Evolutionary conservation across 30 jellyfish, hydroid and myxozoan genomes (phyloP).

Genomic region (Cassiopea xamachana): DNA sequence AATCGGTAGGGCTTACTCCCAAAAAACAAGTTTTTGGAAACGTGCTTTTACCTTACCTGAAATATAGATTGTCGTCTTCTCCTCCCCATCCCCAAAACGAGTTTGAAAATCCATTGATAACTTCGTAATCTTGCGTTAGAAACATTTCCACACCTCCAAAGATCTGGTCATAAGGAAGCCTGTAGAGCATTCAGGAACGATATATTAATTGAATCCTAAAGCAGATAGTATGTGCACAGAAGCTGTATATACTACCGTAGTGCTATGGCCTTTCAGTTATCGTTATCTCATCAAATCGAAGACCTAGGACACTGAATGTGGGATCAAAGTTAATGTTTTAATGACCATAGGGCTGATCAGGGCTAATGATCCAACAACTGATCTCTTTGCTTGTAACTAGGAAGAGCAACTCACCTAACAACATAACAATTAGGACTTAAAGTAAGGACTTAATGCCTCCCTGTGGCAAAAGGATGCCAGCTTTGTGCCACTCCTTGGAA

Average conservation of each 20-base stretch:
- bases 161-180: constrained; percentile 60
- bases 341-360: too few relatives aligned
- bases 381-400: too few relatives aligned
- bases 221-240: neutral
- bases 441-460: too few relatives aligned
- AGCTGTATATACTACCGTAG: neutral
- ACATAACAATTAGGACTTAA: neutral
- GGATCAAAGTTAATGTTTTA: too few relatives aligned
- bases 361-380: too few relatives aligned
- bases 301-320: too few relatives aligned
- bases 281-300: too few relatives aligned
- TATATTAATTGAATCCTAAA: neutral
- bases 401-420: too few relatives aligned
- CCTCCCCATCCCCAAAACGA: constrained; percentile 93
- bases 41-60: constrained; percentile 10
- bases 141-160: constrained; percentile 86
- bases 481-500: too few relatives aligned
- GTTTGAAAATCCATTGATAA: constrained; percentile 72
- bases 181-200: neutral
- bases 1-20: neutral
- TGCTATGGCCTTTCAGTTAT: neutral
- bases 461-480: too few relatives aligned
- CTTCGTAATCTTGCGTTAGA: constrained; percentile 50
- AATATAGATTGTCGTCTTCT: constrained; percentile 73
- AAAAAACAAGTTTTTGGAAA: neutral